Conservation (phyloP, 2,888 invertebrate species). For the Latrodectus hesperus region DNA sequence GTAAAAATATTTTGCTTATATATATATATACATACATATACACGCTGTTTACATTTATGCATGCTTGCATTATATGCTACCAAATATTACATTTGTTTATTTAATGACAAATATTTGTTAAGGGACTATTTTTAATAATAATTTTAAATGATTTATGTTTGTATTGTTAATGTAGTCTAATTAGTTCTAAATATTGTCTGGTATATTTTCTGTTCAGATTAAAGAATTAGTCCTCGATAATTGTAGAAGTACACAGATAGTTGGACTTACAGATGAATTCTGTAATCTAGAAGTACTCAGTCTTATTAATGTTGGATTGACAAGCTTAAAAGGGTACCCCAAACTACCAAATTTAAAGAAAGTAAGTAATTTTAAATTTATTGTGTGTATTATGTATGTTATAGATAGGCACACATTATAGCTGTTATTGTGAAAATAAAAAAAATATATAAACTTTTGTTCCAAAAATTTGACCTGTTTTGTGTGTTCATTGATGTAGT, state of each 20-base stretch:
- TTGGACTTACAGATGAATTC: constrained; percentile 95
- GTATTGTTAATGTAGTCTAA: too few species aligned
- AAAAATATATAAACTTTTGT: not conserved
- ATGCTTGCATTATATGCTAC: too few species aligned
- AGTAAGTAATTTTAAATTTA: constrained; percentile 76
- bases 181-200: too few species aligned
- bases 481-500: not conserved
- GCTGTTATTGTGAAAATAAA: too few species aligned
- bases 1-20: too few species aligned
- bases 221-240: constrained; percentile 96
- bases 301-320: constrained; percentile 96
- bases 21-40: too few species aligned
- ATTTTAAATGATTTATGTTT: too few species aligned
- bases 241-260: constrained; percentile 93
- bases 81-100: too few species aligned
- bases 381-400: not conserved
- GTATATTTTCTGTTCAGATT: constrained; percentile 80
- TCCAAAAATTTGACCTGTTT: not conserved
- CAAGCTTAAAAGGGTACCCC: constrained; percentile 96
- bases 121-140: too few species aligned
- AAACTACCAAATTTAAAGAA: constrained; percentile 92
- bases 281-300: constrained; percentile 91
- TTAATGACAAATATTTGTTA: too few species aligned
- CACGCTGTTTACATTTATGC: too few species aligned
- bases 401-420: too few species aligned